Base-by-base conservation (phyloP, 2,113 vertebrate species). In the Oenanthe oenanthe region DNA sequence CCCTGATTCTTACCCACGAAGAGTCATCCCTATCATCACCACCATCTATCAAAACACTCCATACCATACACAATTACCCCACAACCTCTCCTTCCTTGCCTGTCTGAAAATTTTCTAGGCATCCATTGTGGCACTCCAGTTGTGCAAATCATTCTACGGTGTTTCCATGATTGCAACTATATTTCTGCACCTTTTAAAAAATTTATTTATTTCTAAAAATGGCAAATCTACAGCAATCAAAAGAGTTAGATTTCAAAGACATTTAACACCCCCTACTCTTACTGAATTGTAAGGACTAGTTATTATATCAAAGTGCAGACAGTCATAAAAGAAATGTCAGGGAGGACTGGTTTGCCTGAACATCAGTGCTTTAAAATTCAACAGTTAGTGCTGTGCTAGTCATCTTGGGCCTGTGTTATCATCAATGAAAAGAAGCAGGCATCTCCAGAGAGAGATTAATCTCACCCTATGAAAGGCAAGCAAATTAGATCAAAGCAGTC, bases 401-500 rank as follows among this genome's bases (percentile, higher is more conserved):
- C 75, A 63, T 93, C 57, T 72, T 90, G 48, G 67, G 40, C 54
- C 89, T 79, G 13, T 79, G 36, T 45, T 90, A 79, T 56, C 7
- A 0, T 82, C 75, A 68, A 17, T 82, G 85, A 88, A 92, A 94
- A 75, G 71, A 88, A 56, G 61, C 36, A 82, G 66, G 17, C 40
- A 79, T 48, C 88, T 95, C 91, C 50, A 90, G 78, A 85, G 88
- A 96, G 57, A 85, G 48, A 92, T 93, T 93, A 92, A 88, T 83
- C 85, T 90, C 54, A 61, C 29, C 31, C 21, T 90, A 28, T 85
- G 71, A 93, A 96, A 80, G 45, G 50, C n/a, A 93, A 88, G 67
- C 36, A 91, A 95, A 85, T 91, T 85, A 93, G 66, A 95, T 95
- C 91, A 95, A 96, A 93, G 72, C 50, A 80, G 72, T 79, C 71